A percentile compares a stretch with the other conserved stretches of the same genome.
These are phyloP conservation scores for Peromyscus leucopus DNA, from an alignment of 2,113 vertebrate genomes.

Conservation along the genomic window DNA sequence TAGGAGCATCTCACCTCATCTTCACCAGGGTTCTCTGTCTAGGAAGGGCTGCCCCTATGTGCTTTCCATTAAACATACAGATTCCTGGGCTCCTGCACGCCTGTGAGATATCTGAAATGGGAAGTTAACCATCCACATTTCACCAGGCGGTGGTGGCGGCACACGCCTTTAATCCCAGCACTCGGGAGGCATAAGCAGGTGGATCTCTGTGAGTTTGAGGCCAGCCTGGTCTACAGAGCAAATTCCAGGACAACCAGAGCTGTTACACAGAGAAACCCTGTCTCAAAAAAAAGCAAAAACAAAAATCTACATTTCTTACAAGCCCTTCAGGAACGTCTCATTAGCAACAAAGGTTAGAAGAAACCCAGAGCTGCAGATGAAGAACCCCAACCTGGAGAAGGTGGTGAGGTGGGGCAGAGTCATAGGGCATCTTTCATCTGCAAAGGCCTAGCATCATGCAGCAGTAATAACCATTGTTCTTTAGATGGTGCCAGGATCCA, in stretches of 20 bases:
- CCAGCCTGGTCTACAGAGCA: background rate
- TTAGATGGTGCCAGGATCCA: accelerated
- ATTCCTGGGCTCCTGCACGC: background rate
- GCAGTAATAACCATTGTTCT: accelerated
- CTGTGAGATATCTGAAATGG: background rate
- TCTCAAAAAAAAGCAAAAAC: too few relatives aligned
- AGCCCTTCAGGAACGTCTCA: background rate
- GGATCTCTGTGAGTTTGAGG: background rate
- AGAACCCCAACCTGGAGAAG: background rate
- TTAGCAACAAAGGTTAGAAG: background rate
- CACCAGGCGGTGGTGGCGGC: background rate
- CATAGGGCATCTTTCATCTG: background rate
- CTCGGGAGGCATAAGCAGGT: background rate
- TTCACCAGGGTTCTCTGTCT: background rate
- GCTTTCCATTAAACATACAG: background rate
- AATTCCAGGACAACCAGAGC: too few relatives aligned
- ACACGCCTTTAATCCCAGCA: background rate
- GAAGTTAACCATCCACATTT: background rate
- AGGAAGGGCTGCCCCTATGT: background rate
- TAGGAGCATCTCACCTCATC: background rate
- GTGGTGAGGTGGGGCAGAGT: accelerated
- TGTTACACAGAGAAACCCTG: too few relatives aligned
- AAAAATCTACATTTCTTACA: background rate
- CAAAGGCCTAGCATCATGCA: background rate
- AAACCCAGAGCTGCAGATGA: background rate